These are phyloP conservation scores for Tupaia chinensis DNA, from an alignment of 2,113 vertebrate genomes.

Conservation along the genomic window DNA sequence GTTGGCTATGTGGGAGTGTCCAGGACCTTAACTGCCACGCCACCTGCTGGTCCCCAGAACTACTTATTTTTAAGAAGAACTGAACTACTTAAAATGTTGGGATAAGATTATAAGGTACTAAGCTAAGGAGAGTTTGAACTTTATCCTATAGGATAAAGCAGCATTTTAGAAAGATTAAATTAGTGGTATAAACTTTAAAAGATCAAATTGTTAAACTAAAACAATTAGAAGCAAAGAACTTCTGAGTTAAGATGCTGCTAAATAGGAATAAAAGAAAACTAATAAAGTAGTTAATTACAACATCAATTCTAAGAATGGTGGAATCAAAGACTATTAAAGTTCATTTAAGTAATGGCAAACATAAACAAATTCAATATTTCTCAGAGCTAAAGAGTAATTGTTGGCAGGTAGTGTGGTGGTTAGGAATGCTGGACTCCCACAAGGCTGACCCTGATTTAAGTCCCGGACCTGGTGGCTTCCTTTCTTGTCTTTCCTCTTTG, in stretches of 20 bases:
- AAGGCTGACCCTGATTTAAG: no score
- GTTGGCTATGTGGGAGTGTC: no score
- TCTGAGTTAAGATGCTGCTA: not conserved
- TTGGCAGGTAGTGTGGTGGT: no score
- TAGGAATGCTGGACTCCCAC: no score
- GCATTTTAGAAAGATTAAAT: slow-evolving; percentile 28
- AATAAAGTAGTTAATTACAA: not conserved
- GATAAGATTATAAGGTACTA: not conserved
- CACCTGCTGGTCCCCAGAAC: not conserved
- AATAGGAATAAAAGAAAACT: slow-evolving; percentile 10
- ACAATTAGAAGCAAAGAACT: slow-evolving; percentile 22
- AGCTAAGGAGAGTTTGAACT: slow-evolving; percentile 10
- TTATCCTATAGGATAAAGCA: slow-evolving; percentile 6
- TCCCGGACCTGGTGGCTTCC: no score
- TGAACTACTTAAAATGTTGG: not conserved
- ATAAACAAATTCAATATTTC: slow-evolving; percentile 49
- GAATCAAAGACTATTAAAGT: not conserved
- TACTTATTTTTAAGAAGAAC: not conserved
- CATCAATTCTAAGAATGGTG: slow-evolving; percentile 4
- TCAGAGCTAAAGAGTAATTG: not conserved
- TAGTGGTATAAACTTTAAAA: not conserved
- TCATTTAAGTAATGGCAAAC: not conserved
- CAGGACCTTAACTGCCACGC: no score
- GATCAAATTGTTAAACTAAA: slow-evolving; percentile 16
- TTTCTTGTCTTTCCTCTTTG: no score